These are phyloP conservation scores for Chaetodon trifascialis DNA, from an alignment of 2,113 vertebrate genomes.

Conservation along the genomic window DNA sequence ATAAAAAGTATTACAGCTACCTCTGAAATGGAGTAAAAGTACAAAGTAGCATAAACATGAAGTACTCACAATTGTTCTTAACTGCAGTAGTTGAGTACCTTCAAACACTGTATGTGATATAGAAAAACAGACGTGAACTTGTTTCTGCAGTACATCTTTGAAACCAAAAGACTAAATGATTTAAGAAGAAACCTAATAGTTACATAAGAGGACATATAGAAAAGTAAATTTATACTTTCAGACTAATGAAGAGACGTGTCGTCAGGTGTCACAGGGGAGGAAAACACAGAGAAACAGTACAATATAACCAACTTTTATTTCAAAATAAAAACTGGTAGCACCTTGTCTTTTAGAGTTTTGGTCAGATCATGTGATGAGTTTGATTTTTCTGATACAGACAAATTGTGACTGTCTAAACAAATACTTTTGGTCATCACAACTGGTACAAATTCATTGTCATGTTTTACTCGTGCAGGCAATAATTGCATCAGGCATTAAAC, in stretches of 20 bases:
- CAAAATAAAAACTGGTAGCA: slow-evolving; percentile 66
- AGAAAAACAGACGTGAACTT: too few relatives aligned
- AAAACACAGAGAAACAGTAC: slow-evolving; percentile 31
- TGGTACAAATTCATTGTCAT: slow-evolving; percentile 62
- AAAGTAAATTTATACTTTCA: neutral
- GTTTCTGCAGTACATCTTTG: neutral
- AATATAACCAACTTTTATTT: slow-evolving; percentile 76
- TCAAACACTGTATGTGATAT: neutral
- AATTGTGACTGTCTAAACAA: slow-evolving; percentile 63
- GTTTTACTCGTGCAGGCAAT: slow-evolving; percentile 62
- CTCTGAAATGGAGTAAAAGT: neutral
- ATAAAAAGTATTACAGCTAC: neutral
- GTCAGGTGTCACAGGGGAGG: neutral
- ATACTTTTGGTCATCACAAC: slow-evolving; percentile 78
- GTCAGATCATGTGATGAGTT: slow-evolving; percentile 59
- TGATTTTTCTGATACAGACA: slow-evolving; percentile 65
- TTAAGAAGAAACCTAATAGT: neutral
- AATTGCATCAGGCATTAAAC: slow-evolving; percentile 63
- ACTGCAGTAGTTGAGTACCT: neutral
- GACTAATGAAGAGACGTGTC: neutral
- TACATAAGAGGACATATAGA: neutral
- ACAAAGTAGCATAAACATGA: neutral
- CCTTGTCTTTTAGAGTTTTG: slow-evolving; percentile 57
- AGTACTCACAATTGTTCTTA: neutral
- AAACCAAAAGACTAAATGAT: neutral